Evolutionary conservation across 1,140 invertebrate genomes (phyloP).

Genomic region (Euura lappo): DNA sequence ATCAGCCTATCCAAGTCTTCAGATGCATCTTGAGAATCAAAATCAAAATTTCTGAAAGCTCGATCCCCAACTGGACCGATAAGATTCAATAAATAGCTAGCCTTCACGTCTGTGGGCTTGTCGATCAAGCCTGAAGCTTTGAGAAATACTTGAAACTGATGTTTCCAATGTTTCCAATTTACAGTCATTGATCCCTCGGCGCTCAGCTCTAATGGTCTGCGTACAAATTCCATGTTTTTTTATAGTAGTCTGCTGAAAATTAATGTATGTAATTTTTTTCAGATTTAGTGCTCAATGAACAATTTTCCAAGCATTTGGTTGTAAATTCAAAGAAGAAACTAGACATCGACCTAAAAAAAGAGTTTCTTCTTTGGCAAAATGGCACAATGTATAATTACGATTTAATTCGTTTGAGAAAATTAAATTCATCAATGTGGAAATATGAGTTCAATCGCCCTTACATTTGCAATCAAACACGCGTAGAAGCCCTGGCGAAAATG

Average conservation of each 20-base stretch:
- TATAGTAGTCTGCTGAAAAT: background rate
- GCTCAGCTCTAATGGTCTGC: constrained; percentile 24
- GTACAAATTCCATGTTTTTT: background rate
- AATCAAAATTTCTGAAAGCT: constrained; percentile 23
- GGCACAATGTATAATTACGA: too few relatives aligned
- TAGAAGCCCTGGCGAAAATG: too few relatives aligned
- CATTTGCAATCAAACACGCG: too few relatives aligned
- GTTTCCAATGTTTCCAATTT: constrained; percentile 36
- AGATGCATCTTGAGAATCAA: constrained; percentile 14
- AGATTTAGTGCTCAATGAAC: too few relatives aligned
- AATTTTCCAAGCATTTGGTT: too few relatives aligned
- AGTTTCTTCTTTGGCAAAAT: too few relatives aligned
- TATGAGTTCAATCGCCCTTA: too few relatives aligned
- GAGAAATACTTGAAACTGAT: constrained; percentile 31
- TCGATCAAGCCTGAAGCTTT: constrained; percentile 20
- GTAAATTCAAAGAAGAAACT: too few relatives aligned
- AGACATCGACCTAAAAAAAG: too few relatives aligned
- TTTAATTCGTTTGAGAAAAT: too few relatives aligned
- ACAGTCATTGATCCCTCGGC: constrained; percentile 14
- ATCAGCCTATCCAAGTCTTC: constrained; percentile 28
- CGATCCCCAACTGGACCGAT: constrained; percentile 32
- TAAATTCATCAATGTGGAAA: too few relatives aligned
- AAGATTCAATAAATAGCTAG: constrained; percentile 22
- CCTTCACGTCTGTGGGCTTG: constrained; percentile 22
- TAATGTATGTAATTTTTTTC: too few relatives aligned